Evolutionary conservation across 1,140 invertebrate species (phyloP).

Genomic region (Apis mellifera): Amel_HAv3.1 CM009934.2:3867501-3868000

Average conservation of each 20-base stretch:
- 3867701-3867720: conserved; percentile 59
- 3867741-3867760: conserved; percentile 66
- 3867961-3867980: too few species aligned
- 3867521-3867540: too few species aligned
- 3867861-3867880: conserved; percentile 10
- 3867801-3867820: conserved; percentile 54
- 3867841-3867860: conserved; percentile 56
- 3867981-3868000: too few species aligned
- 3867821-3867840: conserved; percentile 66
- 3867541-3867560: too few species aligned
- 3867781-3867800: conserved; percentile 18
- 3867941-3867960: not conserved
- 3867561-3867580: too few species aligned
- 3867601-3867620: too few species aligned
- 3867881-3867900: conserved; percentile 26
- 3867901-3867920: conserved; percentile 28
- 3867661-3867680: conserved; percentile 19
- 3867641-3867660: not conserved
- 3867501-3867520: too few species aligned
- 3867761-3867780: conserved; percentile 59
- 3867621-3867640: conserved; percentile 4
- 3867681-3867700: conserved; percentile 51
- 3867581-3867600: too few species aligned
- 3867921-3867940: not conserved
- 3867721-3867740: conserved; percentile 63